phyloP scores from a whole-genome alignment of 2,888 invertebrate species.

The Nemapogon koenigi region DNA sequence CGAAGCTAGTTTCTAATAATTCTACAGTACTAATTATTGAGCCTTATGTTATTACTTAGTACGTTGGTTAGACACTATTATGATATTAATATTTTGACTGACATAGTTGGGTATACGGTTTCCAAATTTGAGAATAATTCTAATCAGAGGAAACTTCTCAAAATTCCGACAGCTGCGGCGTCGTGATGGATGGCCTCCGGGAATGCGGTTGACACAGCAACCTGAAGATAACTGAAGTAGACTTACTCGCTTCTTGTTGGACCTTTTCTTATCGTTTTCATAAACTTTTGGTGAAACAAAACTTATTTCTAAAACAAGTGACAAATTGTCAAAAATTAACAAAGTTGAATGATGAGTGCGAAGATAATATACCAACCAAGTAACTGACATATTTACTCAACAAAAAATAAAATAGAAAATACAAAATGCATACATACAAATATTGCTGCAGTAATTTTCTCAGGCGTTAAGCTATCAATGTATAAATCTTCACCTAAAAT shows the following conservation, averaged over 20 bases:
- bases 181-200: constrained; percentile 29
- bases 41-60: too few relatives aligned
- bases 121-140: too few relatives aligned
- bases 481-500: too few relatives aligned
- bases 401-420: neutral
- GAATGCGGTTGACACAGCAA: constrained; percentile 20
- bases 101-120: too few relatives aligned
- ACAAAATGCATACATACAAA: neutral
- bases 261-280: neutral
- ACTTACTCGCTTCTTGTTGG: neutral
- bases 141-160: neutral
- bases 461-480: too few relatives aligned
- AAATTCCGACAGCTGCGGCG: constrained; percentile 20
- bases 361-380: neutral
- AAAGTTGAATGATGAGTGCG: neutral
- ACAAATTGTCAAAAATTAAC: neutral
- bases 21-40: too few relatives aligned
- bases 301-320: neutral
- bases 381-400: neutral
- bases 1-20: too few relatives aligned
- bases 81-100: too few relatives aligned
- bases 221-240: constrained; percentile 1
- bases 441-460: too few relatives aligned
- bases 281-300: neutral
- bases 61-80: too few relatives aligned